Evolutionary conservation across 2,113 vertebrate species (phyloP).

Genomic region (Cyprinodon brontotheroides): DNA sequence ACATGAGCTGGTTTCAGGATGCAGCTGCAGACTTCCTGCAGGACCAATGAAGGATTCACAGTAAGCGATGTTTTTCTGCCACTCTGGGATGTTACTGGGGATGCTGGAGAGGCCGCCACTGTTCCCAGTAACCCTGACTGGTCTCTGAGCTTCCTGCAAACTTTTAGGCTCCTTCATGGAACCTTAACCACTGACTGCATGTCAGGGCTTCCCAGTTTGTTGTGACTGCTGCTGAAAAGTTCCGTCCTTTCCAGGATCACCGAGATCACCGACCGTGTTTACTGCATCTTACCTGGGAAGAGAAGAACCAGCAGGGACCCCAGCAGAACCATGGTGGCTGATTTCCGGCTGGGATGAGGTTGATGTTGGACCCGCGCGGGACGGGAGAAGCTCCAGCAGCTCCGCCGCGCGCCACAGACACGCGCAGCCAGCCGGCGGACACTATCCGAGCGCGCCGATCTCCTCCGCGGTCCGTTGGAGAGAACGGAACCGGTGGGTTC

Average conservation of each 20-base stretch:
- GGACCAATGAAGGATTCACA: too few relatives aligned
- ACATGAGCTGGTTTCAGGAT: too few relatives aligned
- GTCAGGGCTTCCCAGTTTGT: too few relatives aligned
- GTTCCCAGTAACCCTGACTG: background rate
- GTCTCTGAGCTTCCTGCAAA: background rate
- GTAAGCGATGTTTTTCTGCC: too few relatives aligned
- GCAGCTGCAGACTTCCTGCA: too few relatives aligned
- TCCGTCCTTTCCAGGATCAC: too few relatives aligned
- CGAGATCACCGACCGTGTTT: too few relatives aligned
- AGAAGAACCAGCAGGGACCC: conserved; percentile 36
- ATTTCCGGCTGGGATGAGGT: conserved; percentile 8
- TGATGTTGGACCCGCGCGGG: background rate
- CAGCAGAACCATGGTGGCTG: conserved; percentile 47
- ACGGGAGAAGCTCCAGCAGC: conserved; percentile 49
- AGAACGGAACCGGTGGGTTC: too few relatives aligned
- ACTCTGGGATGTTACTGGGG: too few relatives aligned
- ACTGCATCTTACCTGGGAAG: conserved; percentile 45
- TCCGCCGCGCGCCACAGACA: conserved; percentile 49
- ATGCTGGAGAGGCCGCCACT: background rate
- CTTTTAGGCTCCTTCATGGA: background rate
- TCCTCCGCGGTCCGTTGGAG: background rate
- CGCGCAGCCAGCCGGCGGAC: conserved; percentile 20
- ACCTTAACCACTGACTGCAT: too few relatives aligned
- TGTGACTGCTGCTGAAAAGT: too few relatives aligned
- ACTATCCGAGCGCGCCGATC: conserved; percentile 1